phyloP scores from a whole-genome alignment of 2,113 vertebrate species.

The Maylandia zebra region DNA sequence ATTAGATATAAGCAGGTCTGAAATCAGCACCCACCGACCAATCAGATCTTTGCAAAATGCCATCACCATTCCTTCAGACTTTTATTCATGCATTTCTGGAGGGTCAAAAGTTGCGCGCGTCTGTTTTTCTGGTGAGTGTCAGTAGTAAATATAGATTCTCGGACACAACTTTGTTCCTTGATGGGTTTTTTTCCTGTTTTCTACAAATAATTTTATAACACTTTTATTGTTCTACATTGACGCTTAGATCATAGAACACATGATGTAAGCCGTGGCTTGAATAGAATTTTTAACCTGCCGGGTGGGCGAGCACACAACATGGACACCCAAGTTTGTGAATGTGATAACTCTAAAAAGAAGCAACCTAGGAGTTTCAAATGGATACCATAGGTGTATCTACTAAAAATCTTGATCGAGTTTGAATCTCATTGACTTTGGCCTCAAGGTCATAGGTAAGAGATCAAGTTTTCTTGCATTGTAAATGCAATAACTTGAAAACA shows the following conservation, averaged over 20 bases:
- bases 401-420: neutral
- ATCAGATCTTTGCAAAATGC: neutral
- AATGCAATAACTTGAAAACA: neutral
- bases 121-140: neutral
- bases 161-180: neutral
- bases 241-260: accelerated
- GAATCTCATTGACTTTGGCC: neutral
- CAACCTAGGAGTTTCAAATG: accelerated
- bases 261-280: neutral
- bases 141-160: neutral
- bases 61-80: neutral
- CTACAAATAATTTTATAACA: neutral
- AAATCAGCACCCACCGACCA: neutral
- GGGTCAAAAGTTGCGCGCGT: neutral
- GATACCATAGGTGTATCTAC: neutral
- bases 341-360: neutral
- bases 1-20: neutral
- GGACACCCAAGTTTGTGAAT: neutral
- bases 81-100: neutral
- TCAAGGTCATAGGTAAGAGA: neutral
- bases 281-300: neutral
- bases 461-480: neutral
- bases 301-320: neutral
- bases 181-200: accelerated
- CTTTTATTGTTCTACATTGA: neutral